phyloP scores from a whole-genome alignment of 2,888 invertebrate species.

The Drosophila algonquin region DNA sequence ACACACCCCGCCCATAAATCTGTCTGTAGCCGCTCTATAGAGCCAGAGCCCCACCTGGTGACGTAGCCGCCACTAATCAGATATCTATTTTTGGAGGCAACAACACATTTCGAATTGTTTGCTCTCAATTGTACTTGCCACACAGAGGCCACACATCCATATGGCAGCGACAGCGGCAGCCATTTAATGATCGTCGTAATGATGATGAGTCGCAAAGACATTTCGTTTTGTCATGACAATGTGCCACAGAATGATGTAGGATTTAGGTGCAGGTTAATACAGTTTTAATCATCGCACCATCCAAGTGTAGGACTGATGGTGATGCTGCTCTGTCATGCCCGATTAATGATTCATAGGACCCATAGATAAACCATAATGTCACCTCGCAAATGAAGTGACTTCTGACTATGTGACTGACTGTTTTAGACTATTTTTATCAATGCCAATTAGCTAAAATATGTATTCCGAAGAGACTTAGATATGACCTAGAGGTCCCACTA shows the following conservation, averaged over 20 bases:
- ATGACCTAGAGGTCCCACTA: constrained; percentile 10
- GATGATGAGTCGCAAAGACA: constrained; percentile 40
- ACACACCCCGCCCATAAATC: constrained; percentile 55
- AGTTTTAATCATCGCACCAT: constrained; percentile 32
- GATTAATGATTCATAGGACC: constrained; percentile 42
- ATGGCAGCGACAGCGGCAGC: constrained; percentile 6
- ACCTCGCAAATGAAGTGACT: not conserved
- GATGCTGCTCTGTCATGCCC: constrained; percentile 58
- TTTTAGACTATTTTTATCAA: constrained; percentile 40
- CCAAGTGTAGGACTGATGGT: constrained; percentile 49
- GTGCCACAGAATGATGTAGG: constrained; percentile 48
- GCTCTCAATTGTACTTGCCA: constrained; percentile 61
- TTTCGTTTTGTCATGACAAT: constrained; percentile 47
- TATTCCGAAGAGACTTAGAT: constrained; percentile 4
- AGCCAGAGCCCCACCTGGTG: constrained; percentile 68
- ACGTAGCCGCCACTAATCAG: constrained; percentile 74
- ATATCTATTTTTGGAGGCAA: constrained; percentile 68
- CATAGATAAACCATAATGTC: constrained; percentile 23
- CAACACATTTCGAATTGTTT: constrained; percentile 51
- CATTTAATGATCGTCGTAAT: constrained; percentile 33
- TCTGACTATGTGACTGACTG: constrained; percentile 16
- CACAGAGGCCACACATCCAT: not conserved
- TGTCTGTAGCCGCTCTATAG: constrained; percentile 14
- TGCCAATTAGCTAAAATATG: constrained; percentile 54
- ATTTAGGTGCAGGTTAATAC: constrained; percentile 53